Evolutionary conservation across 1,140 invertebrate species (phyloP), one percentile per base, ranked within the genome.

Genomic region (Aplysia californica): DNA sequence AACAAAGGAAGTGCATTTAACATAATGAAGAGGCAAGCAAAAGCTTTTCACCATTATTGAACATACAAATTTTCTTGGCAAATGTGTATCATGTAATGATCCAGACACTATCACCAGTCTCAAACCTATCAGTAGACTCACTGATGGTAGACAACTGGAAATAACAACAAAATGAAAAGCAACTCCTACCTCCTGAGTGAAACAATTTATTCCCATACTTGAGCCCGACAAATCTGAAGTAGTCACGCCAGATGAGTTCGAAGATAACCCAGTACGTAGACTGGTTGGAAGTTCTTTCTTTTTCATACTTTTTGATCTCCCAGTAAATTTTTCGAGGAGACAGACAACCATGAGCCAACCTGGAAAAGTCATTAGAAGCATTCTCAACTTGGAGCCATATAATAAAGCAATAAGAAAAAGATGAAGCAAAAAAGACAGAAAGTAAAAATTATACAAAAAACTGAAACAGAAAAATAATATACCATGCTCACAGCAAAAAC

Each of bases 211-310:
- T 86, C 26, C 89, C 90, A 82, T 86, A 90, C 75, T 90, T 90
- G 10, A 89, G n/a, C 26, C 85, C 85, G 29, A 90, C 87, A 84
- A 84, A 90, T 78, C 87, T 80, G 72, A 90, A 90, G 77, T 90
- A 90, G 69, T 90, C 90, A 69, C 90, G 81, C 90, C 90, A 90
- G 6, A 90, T 44, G 35, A 90, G 81, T 66, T 90, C 90, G 83
- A 90, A 90, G 50, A 89, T 84, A 21, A 90, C 87, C 88, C 89
- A 90, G 76, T 90, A 90, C 6, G 90, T 90, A 6, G 89, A 89
- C 61, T 90, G 82, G 50, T 90, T 90, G 6, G 87, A 78, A 18
- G 79, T 79, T 38, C 87, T 70, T 31, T 87, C 79, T 23, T 78
- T 41, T 71, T 90, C 90, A 79, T 89, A 90, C 38, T 82, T 79